phyloP scores from a whole-genome alignment of 2,113 vertebrate genomes.

The Nicator chloris region DNA sequence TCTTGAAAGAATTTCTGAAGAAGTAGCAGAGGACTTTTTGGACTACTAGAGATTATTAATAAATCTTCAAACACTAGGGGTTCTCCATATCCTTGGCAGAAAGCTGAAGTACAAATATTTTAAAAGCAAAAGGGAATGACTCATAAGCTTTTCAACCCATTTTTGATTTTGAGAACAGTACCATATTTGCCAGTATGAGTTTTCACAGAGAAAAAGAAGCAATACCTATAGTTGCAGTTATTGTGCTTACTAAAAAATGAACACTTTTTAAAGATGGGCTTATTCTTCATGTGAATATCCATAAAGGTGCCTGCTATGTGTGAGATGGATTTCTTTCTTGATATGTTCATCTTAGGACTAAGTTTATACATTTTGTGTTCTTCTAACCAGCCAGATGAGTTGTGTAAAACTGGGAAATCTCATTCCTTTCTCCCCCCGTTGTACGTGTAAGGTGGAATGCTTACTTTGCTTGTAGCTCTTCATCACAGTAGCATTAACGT shows the following conservation, averaged over 20 bases:
- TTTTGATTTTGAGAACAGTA: not conserved
- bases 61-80: not conserved
- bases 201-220: not conserved
- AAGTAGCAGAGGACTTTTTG: not conserved
- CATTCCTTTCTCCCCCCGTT: not conserved
- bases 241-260: not conserved
- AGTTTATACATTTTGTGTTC: not conserved
- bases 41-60: not conserved
- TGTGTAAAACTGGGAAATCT: not conserved
- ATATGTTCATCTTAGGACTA: not conserved
- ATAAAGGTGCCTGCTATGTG: not conserved
- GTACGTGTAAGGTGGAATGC: not conserved
- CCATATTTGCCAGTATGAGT: not conserved
- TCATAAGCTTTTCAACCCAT: not conserved
- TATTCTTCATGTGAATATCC: not conserved
- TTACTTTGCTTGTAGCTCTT: not conserved
- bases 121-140: not conserved
- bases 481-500: not conserved
- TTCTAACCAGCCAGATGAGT: not conserved
- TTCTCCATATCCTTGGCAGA: slow-evolving; percentile 7
- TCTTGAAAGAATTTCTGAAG: not conserved
- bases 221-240: not conserved
- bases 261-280: not conserved
- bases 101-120: not conserved
- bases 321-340: not conserved